Evolutionary conservation across 2,888 invertebrate genomes (phyloP), one percentile per base, ranked within the genome.

Genomic region (Pycnomerus fuliginosus): DNA sequence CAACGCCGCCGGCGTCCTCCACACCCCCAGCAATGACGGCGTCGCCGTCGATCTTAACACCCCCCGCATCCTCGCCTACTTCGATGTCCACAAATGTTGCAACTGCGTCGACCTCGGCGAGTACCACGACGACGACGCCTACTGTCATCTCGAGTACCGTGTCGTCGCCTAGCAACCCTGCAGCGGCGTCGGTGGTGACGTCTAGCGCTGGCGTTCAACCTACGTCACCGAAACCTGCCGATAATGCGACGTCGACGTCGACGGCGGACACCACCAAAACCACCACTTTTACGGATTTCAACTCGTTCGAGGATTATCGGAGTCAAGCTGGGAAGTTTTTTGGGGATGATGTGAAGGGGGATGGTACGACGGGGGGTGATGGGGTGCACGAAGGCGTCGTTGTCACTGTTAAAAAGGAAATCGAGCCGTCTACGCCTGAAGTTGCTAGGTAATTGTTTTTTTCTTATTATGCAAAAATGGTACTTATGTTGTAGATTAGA

Each of bases 271-370:
- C 43, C 48, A 8, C 44, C 48, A 30, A 37, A 44, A 14, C 50
- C 43, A 45, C 46, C 10, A 20, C 48, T n/a, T 53, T 55, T 42
- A 58, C 62, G 32, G 60, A 61, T 46, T 58, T 63, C 45, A 60
- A 60, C 48, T 54, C 57, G 31, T 57, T 57, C 42, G 57, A 57
- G 40, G 58, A 60, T 28, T 59, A 52, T 33, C 31, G 43, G 22
- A 43, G 33, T 24, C 32, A 50, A 44, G 44, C 41, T 41, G 33
- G 44, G 44, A 44, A 52, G 40, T 41, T 42, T 47, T 48, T 45
- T 47, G 42, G 44, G 40, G 44, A 43, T 36, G 40, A 41, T 39
- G 47, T 44, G 44, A 44, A 48, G 40, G 46, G 35, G 35, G 45
- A 39, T 45, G 40, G 43, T 28, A 35, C 48, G 44, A 42, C 50